phyloP scores from a whole-genome alignment of 2,797 vertebrate species.

The Enteromius radiatus region DNA sequence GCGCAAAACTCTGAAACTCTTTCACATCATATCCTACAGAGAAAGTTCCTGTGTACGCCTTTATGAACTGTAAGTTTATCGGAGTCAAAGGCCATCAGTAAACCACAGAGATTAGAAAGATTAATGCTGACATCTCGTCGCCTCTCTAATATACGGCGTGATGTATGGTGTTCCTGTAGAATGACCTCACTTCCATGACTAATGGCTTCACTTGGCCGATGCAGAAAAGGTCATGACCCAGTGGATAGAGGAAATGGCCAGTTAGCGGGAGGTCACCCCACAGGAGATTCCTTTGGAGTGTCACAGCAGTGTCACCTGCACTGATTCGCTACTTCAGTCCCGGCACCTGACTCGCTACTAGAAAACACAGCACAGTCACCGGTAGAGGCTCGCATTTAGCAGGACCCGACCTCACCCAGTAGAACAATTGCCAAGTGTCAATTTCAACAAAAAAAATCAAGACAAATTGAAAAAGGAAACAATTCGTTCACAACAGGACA shows the following conservation, averaged over 20 bases:
- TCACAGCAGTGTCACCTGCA: conserved; percentile 70
- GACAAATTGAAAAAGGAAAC: conserved; percentile 94
- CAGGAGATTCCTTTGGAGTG: conserved; percentile 63
- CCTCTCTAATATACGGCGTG: conserved; percentile 15
- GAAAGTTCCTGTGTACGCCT: conserved; percentile 33
- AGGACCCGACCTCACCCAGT: conserved; percentile 61
- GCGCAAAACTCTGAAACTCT: conserved; percentile 11
- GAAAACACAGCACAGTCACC: conserved; percentile 53
- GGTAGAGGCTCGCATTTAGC: conserved; percentile 51
- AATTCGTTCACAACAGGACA: conserved; percentile 94
- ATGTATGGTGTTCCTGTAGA: conserved; percentile 29
- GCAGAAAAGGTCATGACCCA: conserved; percentile 71
- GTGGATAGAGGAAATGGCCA: conserved; percentile 73
- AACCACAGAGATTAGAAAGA: conserved; percentile 33
- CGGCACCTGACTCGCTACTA: conserved; percentile 48
- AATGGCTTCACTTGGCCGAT: conserved; percentile 53
- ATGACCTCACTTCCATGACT: conserved; percentile 57
- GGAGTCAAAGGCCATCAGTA: conserved; percentile 42
- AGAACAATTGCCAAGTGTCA: conserved; percentile 84
- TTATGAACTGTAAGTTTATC: conserved; percentile 36
- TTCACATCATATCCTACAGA: conserved; percentile 28
- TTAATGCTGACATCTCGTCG: conserved; percentile 34
- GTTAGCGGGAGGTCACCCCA: conserved; percentile 76
- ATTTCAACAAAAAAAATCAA: conserved; percentile 83
- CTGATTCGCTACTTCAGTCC: conserved; percentile 55